Evolutionary conservation across 2,113 vertebrate genomes (phyloP), one percentile per base, ranked within the genome.

Genomic region (Hipposideros armiger): DNA sequence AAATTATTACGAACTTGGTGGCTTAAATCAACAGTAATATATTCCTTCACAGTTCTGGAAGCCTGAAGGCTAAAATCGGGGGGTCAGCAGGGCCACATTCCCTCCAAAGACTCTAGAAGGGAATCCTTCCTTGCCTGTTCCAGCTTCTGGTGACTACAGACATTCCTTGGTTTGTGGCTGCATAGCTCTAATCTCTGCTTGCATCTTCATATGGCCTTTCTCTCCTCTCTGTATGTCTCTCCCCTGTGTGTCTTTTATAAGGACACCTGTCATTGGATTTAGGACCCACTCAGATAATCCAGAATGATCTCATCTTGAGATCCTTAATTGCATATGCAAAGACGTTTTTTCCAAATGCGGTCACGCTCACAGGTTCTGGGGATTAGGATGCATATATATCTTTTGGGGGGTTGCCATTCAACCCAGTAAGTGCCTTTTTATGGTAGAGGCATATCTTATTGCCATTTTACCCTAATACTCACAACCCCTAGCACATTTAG

Each of bases 291-390:
- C 30, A 6, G 28, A 89, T 28, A 92, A 84, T 67, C 40, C 70
- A 84, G 52, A 85, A 92, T 52, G 47, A 91, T 36, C 20, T 60
- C 77, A 97, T 66, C 47, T n/a, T 80, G 52, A 89, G 22, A 78
- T 50, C 30, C 40, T 92, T 80, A 50, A 66, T 69, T 62, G n/a
- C n/a, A 52, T 45, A 67, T n/a, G 28, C 16, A 82, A 94, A 81
- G 32, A 87, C 20, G 3, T 30, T 70, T 82, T 74, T 77, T 77
- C 67, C 86, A 91, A 86, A 94, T 85, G 47, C 78, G 52, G 17
- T 54, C 47, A 47, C 10, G 26, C 52, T 42, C 42, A 80, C 11
- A 50, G 36, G 11, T 50, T 74, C 66, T 32, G 6, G 40, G 28
- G 28, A 58, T 76, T 28, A 90, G 47, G 73, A 72, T 0, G 1